Percentiles rank a stretch among this genome's conserved stretches.
These are phyloP conservation scores for Microplitis manilae DNA, from an alignment of 2,888 invertebrate species.

Conservation along the genomic window DNA sequence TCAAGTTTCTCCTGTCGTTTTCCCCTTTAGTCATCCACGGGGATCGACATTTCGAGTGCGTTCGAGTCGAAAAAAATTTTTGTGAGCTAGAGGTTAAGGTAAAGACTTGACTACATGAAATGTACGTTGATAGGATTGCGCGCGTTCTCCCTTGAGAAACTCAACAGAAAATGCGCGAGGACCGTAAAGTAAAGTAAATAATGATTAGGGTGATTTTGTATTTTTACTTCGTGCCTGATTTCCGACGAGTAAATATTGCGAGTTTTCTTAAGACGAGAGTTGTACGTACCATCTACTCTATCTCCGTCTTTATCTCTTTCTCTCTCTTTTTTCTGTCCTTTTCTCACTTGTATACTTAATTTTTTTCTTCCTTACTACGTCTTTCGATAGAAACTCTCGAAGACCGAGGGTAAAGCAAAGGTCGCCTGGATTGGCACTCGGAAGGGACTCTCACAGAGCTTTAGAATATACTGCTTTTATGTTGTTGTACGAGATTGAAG, in stretches of 20 bases:
- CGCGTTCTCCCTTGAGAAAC: conserved; percentile 28
- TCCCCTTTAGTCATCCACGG: conserved; percentile 39
- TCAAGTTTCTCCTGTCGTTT: conserved; percentile 28
- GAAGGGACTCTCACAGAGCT: conserved; percentile 42
- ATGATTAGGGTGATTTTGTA: conserved; percentile 69
- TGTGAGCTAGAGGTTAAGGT: conserved; percentile 24
- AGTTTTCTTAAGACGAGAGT: conserved; percentile 65
- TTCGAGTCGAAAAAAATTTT: conserved; percentile 45
- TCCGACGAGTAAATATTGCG: conserved; percentile 67
- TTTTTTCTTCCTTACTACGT: conserved; percentile 29
- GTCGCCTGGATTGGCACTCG: conserved; percentile 49
- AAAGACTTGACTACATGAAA: conserved; percentile 25
- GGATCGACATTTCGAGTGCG: conserved; percentile 54
- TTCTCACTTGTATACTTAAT: conserved; percentile 20
- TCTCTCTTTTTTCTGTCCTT: conserved; percentile 26
- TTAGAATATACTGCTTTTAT: conserved; percentile 46
- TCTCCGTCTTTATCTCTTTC: conserved; percentile 40
- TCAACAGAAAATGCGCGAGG: conserved; percentile 43
- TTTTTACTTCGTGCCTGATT: conserved; percentile 68
- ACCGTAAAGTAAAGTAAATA: conserved; percentile 65
- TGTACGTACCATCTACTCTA: background rate
- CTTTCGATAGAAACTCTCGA: conserved; percentile 44
- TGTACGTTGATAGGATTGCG: conserved; percentile 21
- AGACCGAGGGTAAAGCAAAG: conserved; percentile 46
- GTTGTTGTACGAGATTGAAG: conserved; percentile 49